phyloP scores from a whole-genome alignment of 2,888 invertebrate genomes.

The Hypsopygia costalis region DNA sequence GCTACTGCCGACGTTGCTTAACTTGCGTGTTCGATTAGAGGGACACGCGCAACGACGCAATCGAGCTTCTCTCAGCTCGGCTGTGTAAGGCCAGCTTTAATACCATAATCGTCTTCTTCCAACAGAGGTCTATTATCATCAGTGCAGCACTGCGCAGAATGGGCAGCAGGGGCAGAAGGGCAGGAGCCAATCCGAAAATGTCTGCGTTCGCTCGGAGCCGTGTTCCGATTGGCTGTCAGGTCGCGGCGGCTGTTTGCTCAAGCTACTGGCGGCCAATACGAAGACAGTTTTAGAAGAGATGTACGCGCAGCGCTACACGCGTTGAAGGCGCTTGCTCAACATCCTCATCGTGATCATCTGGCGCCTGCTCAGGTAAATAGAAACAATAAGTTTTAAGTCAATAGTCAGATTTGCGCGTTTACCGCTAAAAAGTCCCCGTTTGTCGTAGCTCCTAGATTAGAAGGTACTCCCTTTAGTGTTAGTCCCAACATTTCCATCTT shows the following conservation, averaged over 20 bases:
- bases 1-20: too few relatives aligned
- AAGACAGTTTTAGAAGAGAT: conserved; percentile 92
- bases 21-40: too few relatives aligned
- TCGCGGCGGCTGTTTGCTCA: conserved; percentile 91
- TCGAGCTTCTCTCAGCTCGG: too few relatives aligned
- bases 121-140: conserved; percentile 90
- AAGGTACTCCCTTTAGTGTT: too few relatives aligned
- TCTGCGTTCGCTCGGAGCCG: conserved; percentile 93
- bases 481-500: too few relatives aligned
- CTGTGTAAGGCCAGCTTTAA: too few relatives aligned
- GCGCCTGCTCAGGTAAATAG: conserved; percentile 85
- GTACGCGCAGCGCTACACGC: conserved; percentile 90
- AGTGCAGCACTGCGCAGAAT: conserved; percentile 94
- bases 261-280: conserved; percentile 93
- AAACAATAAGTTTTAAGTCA: too few relatives aligned
- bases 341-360: conserved; percentile 86
- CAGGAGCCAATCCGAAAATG: conserved; percentile 95
- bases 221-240: conserved; percentile 95
- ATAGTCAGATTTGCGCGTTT: too few relatives aligned
- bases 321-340: conserved; percentile 85
- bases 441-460: too few relatives aligned
- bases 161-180: conserved; percentile 91
- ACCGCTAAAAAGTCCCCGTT: too few relatives aligned
- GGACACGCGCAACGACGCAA: too few relatives aligned
- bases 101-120: conserved; percentile 1